These are phyloP conservation scores for Bothrops alternatus DNA, from an alignment of 2,797 vertebrate species.

Conservation along the genomic window DNA sequence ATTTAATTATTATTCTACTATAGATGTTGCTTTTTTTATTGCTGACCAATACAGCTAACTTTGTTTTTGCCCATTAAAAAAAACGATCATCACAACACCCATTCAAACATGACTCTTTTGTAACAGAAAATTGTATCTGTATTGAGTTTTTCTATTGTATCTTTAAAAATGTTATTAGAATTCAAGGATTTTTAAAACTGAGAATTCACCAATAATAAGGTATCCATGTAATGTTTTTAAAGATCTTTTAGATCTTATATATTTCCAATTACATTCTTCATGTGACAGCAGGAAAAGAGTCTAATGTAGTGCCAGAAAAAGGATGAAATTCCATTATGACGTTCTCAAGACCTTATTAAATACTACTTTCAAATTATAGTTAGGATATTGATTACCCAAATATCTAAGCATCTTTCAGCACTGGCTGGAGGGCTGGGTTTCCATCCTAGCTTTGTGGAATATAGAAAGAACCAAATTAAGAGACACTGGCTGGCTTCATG, in stretches of 20 bases:
- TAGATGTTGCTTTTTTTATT: not conserved
- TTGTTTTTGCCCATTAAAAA: not conserved
- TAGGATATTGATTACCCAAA: not conserved
- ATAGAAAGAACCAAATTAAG: not conserved
- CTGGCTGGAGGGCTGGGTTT: not conserved
- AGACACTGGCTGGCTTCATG: not conserved
- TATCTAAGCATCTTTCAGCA: not conserved
- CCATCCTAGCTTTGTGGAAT: not conserved
- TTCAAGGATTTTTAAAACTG: not conserved
- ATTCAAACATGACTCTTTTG: not conserved
- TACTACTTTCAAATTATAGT: not conserved
- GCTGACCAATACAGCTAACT: not conserved
- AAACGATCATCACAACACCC: not conserved
- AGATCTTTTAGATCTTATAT: not conserved
- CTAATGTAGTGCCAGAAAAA: not conserved
- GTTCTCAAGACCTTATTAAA: not conserved
- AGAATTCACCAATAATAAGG: not conserved
- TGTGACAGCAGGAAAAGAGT: not conserved
- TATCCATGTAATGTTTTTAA: not conserved
- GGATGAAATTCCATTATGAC: not conserved
- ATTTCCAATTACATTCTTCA: not conserved
- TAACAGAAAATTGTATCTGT: not conserved
- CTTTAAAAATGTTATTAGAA: not conserved
- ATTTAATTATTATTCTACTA: not conserved
- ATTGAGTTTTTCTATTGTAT: not conserved